Conservation (phyloP, 2,888 invertebrate genomes). For the Chydorus sphaericus region DNA sequence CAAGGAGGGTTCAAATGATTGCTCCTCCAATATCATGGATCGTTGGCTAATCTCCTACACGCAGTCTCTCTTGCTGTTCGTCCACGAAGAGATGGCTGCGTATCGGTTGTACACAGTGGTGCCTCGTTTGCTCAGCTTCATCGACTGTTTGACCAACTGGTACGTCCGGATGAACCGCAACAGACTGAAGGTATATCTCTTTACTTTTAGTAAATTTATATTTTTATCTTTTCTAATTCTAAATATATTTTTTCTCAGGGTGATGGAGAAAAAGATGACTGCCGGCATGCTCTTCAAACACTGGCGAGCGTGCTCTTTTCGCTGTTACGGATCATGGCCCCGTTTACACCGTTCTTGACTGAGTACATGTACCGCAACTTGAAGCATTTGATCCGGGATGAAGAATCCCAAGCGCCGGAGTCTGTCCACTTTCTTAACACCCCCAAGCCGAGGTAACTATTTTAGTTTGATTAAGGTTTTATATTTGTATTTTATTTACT, state of each 20-base stretch:
- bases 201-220: neutral
- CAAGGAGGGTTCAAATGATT: conserved; percentile 25
- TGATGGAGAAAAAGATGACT: conserved; percentile 59
- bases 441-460: conserved; percentile 43
- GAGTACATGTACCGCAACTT: conserved; percentile 90
- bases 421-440: conserved; percentile 89
- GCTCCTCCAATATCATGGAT: conserved; percentile 72
- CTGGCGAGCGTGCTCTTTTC: conserved; percentile 74
- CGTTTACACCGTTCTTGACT: conserved; percentile 91
- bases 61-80: conserved; percentile 75
- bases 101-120: conserved; percentile 93
- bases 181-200: conserved; percentile 48
- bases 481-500: neutral
- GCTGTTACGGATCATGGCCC: conserved; percentile 87
- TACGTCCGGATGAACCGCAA: conserved; percentile 94
- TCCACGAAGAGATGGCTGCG: conserved; percentile 82
- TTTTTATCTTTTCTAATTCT: neutral
- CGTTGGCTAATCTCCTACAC: conserved; percentile 94
- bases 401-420: conserved; percentile 29
- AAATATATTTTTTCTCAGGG: conserved; percentile 36
- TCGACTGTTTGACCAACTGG: conserved; percentile 97
- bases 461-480: neutral
- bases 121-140: conserved; percentile 82
- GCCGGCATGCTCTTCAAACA: conserved; percentile 68
- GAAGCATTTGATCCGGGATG: conserved; percentile 41